Conservation (phyloP, 1,140 invertebrate genomes). For the Sitophilus oryzae region DNA sequence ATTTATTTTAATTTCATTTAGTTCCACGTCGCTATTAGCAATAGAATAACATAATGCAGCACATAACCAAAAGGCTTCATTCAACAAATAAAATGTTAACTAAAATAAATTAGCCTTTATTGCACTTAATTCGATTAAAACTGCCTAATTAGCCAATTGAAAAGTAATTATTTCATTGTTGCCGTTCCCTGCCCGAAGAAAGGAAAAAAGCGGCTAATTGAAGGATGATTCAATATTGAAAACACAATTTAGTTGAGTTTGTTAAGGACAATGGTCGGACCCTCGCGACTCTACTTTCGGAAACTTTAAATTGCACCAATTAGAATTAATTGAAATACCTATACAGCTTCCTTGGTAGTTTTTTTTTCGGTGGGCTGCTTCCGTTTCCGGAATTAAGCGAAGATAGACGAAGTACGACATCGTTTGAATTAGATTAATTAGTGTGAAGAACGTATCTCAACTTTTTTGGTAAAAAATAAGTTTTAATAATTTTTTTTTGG, state of each 20-base stretch:
- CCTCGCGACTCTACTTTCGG: too few relatives aligned
- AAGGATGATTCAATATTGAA: neutral
- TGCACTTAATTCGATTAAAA: conserved; percentile 18
- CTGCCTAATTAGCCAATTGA: conserved; percentile 15
- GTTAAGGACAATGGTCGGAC: neutral
- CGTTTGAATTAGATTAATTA: too few relatives aligned
- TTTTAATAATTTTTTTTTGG: too few relatives aligned
- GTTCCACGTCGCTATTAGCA: too few relatives aligned
- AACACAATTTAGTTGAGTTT: neutral
- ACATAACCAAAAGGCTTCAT: too few relatives aligned
- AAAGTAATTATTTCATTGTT: conserved; percentile 9
- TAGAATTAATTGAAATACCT: neutral
- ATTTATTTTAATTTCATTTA: too few relatives aligned
- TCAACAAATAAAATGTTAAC: too few relatives aligned
- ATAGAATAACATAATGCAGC: too few relatives aligned
- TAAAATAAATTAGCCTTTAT: conserved; percentile 5
- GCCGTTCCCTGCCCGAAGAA: neutral
- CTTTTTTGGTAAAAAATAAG: too few relatives aligned
- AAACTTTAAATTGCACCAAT: neutral
- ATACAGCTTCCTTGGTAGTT: neutral
- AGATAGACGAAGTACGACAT: too few relatives aligned
- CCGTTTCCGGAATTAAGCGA: too few relatives aligned
- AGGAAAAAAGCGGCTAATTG: conserved; percentile 2
- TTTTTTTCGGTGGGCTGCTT: neutral
- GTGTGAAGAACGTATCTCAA: too few relatives aligned